These are phyloP conservation scores for Mantis religiosa DNA, from an alignment of 2,888 invertebrate genomes.

Conservation along the genomic window DNA sequence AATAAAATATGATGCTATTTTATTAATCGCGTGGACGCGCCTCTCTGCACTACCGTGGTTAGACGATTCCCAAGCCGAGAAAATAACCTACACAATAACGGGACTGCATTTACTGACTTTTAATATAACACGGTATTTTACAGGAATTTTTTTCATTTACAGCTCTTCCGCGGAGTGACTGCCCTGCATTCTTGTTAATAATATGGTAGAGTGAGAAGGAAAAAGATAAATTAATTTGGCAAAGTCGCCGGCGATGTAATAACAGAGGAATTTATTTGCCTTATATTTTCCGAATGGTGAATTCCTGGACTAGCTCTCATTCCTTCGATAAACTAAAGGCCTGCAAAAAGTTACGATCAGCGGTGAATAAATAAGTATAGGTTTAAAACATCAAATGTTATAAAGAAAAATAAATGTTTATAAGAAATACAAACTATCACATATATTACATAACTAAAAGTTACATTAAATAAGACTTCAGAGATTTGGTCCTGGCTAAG, in stretches of 20 bases:
- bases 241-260: neutral
- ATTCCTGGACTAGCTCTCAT: neutral
- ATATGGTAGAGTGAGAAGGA: neutral
- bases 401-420: too few relatives aligned
- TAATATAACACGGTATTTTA: constrained; percentile 1
- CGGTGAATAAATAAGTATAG: too few relatives aligned
- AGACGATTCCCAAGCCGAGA: neutral
- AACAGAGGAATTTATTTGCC: neutral
- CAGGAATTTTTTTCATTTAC: constrained; percentile 5
- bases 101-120: neutral
- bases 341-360: neutral
- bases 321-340: neutral
- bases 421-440: too few relatives aligned
- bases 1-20: constrained; percentile 18
- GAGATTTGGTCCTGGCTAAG: too few relatives aligned
- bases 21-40: neutral
- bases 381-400: too few relatives aligned
- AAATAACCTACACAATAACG: neutral
- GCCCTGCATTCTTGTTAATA: neutral
- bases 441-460: too few relatives aligned
- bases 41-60: neutral
- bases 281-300: neutral
- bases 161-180: neutral
- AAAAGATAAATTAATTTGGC: neutral
- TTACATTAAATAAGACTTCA: too few relatives aligned